phyloP scores from a whole-genome alignment of 2,113 vertebrate species.

The Mohoua ochrocephala region DNA sequence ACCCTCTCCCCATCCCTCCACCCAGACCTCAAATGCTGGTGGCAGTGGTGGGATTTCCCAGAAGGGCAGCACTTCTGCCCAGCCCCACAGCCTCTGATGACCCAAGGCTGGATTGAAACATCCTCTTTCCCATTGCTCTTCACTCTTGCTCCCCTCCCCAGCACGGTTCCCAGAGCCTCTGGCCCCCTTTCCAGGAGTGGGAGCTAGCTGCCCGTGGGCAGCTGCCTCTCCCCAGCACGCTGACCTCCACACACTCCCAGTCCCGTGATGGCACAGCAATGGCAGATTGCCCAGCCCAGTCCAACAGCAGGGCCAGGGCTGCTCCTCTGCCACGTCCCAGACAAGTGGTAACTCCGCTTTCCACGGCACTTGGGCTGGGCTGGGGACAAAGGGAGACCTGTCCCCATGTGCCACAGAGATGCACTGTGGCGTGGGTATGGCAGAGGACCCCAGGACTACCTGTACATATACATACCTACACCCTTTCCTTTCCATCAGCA shows the following conservation, averaged over 20 bases:
- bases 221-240: fast-evolving
- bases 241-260: neutral
- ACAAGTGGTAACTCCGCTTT: neutral
- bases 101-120: neutral
- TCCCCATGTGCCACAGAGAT: fast-evolving
- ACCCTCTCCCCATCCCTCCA: fast-evolving
- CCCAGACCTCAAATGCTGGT: neutral
- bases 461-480: neutral
- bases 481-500: neutral
- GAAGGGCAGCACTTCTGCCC: neutral
- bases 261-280: fast-evolving
- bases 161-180: neutral
- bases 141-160: neutral
- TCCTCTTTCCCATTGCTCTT: neutral
- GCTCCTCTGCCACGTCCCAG: fast-evolving
- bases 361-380: fast-evolving
- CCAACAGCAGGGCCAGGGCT: fast-evolving
- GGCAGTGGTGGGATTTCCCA: neutral
- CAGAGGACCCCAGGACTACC: neutral
- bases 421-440: neutral
- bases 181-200: neutral
- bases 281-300: neutral
- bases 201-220: neutral
- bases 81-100: neutral
- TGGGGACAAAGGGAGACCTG: neutral